Conservation (phyloP, 2,888 invertebrate genomes). For the Scaptomyza polygonia region DNA sequence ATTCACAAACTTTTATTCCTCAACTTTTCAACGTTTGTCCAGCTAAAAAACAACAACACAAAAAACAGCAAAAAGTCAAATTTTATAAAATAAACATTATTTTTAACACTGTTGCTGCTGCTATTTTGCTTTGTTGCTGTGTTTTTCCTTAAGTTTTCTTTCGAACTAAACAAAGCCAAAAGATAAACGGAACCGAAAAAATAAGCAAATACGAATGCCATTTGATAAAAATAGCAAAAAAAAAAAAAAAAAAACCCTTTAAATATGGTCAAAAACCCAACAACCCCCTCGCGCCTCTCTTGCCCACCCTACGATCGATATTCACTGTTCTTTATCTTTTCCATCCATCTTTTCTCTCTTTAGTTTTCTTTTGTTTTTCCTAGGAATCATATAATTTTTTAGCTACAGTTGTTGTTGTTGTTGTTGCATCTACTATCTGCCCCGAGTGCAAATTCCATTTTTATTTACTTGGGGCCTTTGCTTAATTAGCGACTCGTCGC, state of each 20-base stretch:
- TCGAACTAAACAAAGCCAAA: too few relatives aligned
- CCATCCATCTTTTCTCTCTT: not conserved
- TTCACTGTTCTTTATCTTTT: not conserved
- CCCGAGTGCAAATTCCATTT: conserved; percentile 65
- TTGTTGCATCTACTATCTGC: conserved; percentile 13
- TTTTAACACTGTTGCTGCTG: conserved; percentile 57
- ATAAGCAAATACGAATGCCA: conserved; percentile 32
- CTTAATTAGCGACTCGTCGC: conserved; percentile 68
- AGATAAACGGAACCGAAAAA: conserved; percentile 3
- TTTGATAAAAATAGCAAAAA: conserved; percentile 1
- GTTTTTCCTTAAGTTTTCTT: conserved; percentile 44
- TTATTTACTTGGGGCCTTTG: conserved; percentile 67
- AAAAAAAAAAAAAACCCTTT: not conserved
- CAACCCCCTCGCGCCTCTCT: not conserved
- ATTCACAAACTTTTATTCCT: not conserved
- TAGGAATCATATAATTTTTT: not conserved
- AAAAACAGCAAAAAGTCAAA: conserved; percentile 31
- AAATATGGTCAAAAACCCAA: not conserved
- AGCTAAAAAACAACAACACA: conserved; percentile 31
- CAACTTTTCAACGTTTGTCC: not conserved
- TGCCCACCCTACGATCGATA: not conserved
- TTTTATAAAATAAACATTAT: conserved; percentile 77
- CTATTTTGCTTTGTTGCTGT: conserved; percentile 21
- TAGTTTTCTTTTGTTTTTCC: not conserved
- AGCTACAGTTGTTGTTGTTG: not conserved